Evolutionary conservation across 2,113 vertebrate species (phyloP).

Genomic region (Triplophysa rosa): DNA sequence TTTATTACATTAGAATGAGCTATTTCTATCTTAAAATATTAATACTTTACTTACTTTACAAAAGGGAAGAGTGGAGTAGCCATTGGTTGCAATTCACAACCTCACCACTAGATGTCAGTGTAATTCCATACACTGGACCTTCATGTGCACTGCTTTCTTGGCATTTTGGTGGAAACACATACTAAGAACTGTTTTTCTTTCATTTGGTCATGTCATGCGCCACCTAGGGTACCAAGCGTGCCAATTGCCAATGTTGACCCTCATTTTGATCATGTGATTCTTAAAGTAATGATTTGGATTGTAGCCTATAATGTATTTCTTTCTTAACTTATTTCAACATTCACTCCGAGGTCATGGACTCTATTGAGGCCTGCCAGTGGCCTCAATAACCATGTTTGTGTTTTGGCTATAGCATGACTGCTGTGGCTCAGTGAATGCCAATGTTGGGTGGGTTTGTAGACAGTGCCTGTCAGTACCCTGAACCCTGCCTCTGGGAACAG

Average conservation of each 20-base stretch:
- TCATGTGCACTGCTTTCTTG: too few relatives aligned
- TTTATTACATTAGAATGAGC: too few relatives aligned
- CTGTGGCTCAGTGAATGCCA: slow-evolving; percentile 36
- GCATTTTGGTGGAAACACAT: too few relatives aligned
- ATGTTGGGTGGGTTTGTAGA: slow-evolving; percentile 46
- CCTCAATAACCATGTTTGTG: slow-evolving; percentile 36
- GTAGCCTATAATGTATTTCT: background rate
- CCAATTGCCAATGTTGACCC: background rate
- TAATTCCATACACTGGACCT: too few relatives aligned
- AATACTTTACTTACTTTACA: too few relatives aligned
- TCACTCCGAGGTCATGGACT: slow-evolving; percentile 12
- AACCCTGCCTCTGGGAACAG: slow-evolving; percentile 42
- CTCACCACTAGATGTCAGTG: too few relatives aligned
- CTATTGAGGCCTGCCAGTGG: slow-evolving; percentile 5
- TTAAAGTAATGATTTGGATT: too few relatives aligned
- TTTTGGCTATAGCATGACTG: slow-evolving; percentile 23
- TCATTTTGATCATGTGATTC: too few relatives aligned
- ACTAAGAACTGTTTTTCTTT: background rate
- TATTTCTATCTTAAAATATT: too few relatives aligned
- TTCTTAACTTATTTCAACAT: slow-evolving; percentile 12
- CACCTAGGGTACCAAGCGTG: too few relatives aligned
- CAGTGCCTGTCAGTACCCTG: slow-evolving; percentile 38
- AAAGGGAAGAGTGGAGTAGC: too few relatives aligned
- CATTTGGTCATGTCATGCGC: background rate
- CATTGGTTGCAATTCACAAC: too few relatives aligned